These are phyloP conservation scores for Tetrao urogallus DNA, from an alignment of 2,113 vertebrate species.

Conservation along the genomic window DNA sequence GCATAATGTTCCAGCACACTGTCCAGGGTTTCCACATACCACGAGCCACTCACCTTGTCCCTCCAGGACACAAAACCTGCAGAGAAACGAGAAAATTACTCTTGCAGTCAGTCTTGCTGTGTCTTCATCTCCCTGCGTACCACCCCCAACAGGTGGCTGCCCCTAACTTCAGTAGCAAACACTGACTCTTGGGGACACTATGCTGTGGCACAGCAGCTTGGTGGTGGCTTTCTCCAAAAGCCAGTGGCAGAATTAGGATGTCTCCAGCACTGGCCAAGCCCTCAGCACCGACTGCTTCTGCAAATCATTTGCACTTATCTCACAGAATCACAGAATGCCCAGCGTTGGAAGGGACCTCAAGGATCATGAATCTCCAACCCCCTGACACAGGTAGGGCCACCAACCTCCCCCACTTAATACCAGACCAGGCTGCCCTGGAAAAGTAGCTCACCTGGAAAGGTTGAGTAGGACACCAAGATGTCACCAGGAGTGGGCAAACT, in stretches of 20 bases:
- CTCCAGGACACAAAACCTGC: constrained; percentile 95
- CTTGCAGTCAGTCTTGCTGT: background rate
- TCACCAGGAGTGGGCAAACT: constrained; percentile 89
- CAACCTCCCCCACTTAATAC: too few relatives aligned
- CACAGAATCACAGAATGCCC: too few relatives aligned
- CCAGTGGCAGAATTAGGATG: background rate
- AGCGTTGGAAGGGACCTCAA: too few relatives aligned
- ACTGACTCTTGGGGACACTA: too few relatives aligned
- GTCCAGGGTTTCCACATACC: constrained; percentile 90
- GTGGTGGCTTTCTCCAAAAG: too few relatives aligned
- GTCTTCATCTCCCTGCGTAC: rapidly evolving
- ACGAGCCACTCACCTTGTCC: constrained; percentile 81
- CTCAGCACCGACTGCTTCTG: background rate
- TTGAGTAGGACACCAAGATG: constrained; percentile 96
- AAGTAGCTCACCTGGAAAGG: constrained; percentile 86
- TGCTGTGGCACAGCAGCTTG: too few relatives aligned
- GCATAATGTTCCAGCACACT: constrained; percentile 79
- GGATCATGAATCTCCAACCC: too few relatives aligned
- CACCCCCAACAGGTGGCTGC: rapidly evolving
- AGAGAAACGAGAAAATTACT: background rate
- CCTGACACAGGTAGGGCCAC: too few relatives aligned
- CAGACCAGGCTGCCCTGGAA: too few relatives aligned
- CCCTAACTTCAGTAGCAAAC: rapidly evolving
- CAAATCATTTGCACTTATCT: background rate
- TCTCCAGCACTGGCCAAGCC: too few relatives aligned